Base-by-base conservation (phyloP, 2,113 vertebrate genomes). In the Pelvicachromis taeniatus region DNA sequence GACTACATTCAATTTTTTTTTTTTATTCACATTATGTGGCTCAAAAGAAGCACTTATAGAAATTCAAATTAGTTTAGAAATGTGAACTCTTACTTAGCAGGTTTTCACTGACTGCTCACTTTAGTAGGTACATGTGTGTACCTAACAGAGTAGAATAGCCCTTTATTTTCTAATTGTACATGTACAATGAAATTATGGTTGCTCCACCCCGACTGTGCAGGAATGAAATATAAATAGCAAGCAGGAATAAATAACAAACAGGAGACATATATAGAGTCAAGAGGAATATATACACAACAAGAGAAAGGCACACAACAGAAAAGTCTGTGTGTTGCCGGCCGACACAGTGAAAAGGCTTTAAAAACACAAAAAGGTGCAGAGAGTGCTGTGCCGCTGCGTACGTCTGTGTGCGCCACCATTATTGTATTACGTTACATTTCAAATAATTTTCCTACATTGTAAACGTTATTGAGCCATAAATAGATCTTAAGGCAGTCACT, bases 391-490 rank as follows among this genome's bases (percentile, higher is more conserved):
- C 59, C 1, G 2, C 59, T 38, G 19, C 59, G 12, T n/a, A n/a
- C 17, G 0, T 61, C 58, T 1, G 31, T 61, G 12, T 59, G 14
- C 1, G 5, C 0, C 2, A 0, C 1, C 16, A 33, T 21, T 21
- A 26, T 23, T 45, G 38, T 21, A 70, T 21, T 26, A 0, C 42
- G 38, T 70, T 2, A 45, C 1, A 45, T 9, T 45, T 42, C 40
- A 11, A 42, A 42, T 40, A 2, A 38, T 40, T 40, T 40, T 40
- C 9, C 38, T 45, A 8, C 12, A 45, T 11, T 42, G 6, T 0
- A 35, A 40, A 40, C 21, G 10, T 40, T 11, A 65, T 3, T 40
- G 8, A 42, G 23, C 14, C 40, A 48, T 0, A 1, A 73, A 17
- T 9, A 2, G 3, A 70, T 10, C 38, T 45, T 45, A 70, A 45